Conservation (phyloP, 1,140 invertebrate species). For the Microvelia longipes region DNA sequence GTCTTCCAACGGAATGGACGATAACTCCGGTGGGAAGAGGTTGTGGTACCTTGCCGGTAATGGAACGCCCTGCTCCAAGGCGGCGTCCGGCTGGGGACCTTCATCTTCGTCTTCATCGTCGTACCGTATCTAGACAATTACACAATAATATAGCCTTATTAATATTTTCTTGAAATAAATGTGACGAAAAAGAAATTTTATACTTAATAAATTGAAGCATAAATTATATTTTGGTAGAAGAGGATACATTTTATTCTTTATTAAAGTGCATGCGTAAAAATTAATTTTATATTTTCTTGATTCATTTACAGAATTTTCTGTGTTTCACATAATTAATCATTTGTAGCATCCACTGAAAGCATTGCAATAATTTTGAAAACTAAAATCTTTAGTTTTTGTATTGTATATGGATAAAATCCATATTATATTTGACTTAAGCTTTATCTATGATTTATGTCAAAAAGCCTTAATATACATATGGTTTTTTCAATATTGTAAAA, state of each 20-base stretch:
- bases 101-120: constrained; percentile 92
- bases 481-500: no score
- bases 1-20: constrained; percentile 87
- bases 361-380: no score
- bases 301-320: no score
- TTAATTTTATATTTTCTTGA: no score
- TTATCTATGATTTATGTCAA: no score
- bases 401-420: no score
- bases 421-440: no score
- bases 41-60: constrained; percentile 76
- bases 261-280: no score
- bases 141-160: not conserved
- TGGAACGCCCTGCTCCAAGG: constrained; percentile 79
- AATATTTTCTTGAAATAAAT: not conserved
- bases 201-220: not conserved
- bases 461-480: no score
- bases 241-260: not conserved
- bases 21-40: constrained; percentile 75
- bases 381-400: no score
- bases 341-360: no score
- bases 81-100: constrained; percentile 81
- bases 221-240: not conserved
- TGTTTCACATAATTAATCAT: no score
- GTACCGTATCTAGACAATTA: constrained; percentile 59
- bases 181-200: not conserved